A percentile compares a stretch with the other conserved stretches of the same genome.
Evolutionary conservation across 2,888 invertebrate species (phyloP).

Genomic region (Allophyes oxyacanthae): DNA sequence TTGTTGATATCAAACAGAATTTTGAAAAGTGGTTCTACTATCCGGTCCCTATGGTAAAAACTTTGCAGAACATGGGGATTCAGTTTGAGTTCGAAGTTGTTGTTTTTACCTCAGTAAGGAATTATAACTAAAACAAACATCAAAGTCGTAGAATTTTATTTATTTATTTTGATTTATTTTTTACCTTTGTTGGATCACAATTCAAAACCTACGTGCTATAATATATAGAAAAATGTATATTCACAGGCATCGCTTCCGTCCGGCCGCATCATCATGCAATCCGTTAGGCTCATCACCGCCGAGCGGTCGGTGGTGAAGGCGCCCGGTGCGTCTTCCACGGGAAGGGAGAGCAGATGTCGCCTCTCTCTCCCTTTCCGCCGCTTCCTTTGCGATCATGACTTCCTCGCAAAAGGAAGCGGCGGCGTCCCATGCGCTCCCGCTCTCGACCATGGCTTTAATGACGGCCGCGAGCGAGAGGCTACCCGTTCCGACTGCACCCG

Average conservation of each 20-base stretch:
- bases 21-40: no score
- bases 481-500: no score
- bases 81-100: slow-evolving; percentile 6
- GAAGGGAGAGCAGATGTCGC: no score
- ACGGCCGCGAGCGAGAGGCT: no score
- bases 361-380: no score
- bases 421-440: no score
- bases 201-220: slow-evolving; percentile 65
- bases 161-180: slow-evolving; percentile 80
- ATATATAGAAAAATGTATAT: slow-evolving; percentile 64
- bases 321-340: no score
- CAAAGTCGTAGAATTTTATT: slow-evolving; percentile 72
- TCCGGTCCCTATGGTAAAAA: no score
- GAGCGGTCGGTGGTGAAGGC: background rate
- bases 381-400: no score
- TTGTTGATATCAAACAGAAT: no score
- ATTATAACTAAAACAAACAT: slow-evolving; percentile 20
- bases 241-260: slow-evolving; percentile 38
- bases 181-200: slow-evolving; percentile 71
- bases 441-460: no score
- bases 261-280: slow-evolving; percentile 5
- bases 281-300: slow-evolving; percentile 10
- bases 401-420: slow-evolving; percentile 1
- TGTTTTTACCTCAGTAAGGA: background rate
- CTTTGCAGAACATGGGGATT: no score